Evolutionary conservation across 2,797 vertebrate genomes (phyloP), one percentile per base, ranked within the genome.

Genomic region (Chromobotia macracanthus): DNA sequence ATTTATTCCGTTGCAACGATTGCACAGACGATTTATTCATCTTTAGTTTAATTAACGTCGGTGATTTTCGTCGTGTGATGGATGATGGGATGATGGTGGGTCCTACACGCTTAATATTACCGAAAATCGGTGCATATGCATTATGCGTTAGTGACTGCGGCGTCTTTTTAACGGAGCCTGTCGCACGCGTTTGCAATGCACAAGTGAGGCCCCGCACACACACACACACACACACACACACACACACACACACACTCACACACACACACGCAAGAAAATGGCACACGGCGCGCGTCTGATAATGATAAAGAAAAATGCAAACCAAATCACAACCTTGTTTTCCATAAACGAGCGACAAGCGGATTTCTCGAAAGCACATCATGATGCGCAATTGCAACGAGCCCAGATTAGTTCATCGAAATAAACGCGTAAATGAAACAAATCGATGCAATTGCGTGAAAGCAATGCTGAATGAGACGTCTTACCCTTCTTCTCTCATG

Each of bases 271-370:
- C 65, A 58, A 76, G 55, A 78, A 75, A 68, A 74, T 80, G 80
- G 80, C 80, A 71, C 66, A 71, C 80, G 60, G 61, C 18, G 50
- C 48, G 58, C 35, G 73, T 55, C 70, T 74, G 61, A 48, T 72
- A 48, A 66, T n/a, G 46, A 77, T 50, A 55, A 64, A 72, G 60
- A 66, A 79, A 56, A 72, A 72, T 61, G 58, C 58, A 87, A 89
- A 90, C 91, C 91, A 80, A 88, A 91, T 89, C 89, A 89, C 90
- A 92, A 86, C 87, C 87, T 90, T 92, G 88, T 92, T 91, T 31
- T 86, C 89, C 88, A 25, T 63, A 11, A 4, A 3, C 15, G 3
- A 28, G 13, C 12, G 28, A 5, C 25, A 18, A 2, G 25, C 9
- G 25, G 25, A 61, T 61, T 61, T 28, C 58, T 18, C 23, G 3